Evolutionary conservation across 2,113 vertebrate genomes (phyloP).

Genomic region (Peucedramus taeniatus): DNA sequence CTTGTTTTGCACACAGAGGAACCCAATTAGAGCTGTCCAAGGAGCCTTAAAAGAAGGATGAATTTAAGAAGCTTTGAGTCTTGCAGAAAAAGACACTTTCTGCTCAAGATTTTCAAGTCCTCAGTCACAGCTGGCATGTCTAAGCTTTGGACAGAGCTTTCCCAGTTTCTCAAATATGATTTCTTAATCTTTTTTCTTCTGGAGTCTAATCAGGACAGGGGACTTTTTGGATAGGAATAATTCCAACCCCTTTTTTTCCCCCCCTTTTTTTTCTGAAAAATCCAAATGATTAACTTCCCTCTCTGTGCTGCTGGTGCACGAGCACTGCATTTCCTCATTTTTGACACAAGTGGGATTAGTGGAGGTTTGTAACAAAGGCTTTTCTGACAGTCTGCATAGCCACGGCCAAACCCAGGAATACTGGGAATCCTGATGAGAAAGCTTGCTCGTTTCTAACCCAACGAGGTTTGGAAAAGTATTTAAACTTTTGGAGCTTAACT

Average conservation of each 20-base stretch:
- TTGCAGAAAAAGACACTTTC: background rate
- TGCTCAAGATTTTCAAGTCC: background rate
- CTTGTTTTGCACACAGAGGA: background rate
- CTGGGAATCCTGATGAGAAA: conserved; percentile 50
- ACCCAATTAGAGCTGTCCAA: background rate
- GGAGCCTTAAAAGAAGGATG: background rate
- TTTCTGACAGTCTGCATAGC: background rate
- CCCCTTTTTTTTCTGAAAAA: background rate
- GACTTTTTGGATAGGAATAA: conserved; percentile 21
- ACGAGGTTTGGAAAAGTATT: conserved; percentile 63
- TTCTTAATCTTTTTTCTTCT: conserved; percentile 34
- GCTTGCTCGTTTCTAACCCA: background rate
- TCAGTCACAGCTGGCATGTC: background rate
- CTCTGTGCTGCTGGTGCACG: background rate
- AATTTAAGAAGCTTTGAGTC: conserved; percentile 16
- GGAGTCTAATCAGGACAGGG: conserved; percentile 45
- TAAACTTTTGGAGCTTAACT: conserved; percentile 68
- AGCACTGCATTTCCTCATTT: conserved; percentile 46
- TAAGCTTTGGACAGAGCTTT: background rate
- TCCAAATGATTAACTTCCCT: background rate
- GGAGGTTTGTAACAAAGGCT: conserved; percentile 47
- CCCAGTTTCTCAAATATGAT: background rate
- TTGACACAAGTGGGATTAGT: conserved; percentile 58
- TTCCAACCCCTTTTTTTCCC: background rate
- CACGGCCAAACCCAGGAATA: conserved; percentile 36